Base-by-base conservation (phyloP, 1,140 invertebrate genomes). In the Antheraea pernyi region DNA sequence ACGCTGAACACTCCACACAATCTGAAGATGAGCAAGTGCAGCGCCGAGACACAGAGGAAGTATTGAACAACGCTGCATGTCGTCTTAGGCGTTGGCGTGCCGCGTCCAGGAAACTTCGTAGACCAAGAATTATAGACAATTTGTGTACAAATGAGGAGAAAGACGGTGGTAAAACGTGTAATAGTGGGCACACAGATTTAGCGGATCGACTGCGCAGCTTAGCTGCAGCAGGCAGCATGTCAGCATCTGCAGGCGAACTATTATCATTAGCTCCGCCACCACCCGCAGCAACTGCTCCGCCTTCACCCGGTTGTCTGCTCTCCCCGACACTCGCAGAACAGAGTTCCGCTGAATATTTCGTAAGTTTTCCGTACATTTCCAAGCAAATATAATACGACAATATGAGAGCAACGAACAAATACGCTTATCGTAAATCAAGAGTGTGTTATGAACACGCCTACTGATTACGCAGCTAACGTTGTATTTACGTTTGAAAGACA, bases 141-240 rank as follows among this genome's bases (percentile, higher is more conserved):
- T 80, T 93, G 62, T 88, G 85, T 73, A 75, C 81, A n/a, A 80
- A 77, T 65, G 89, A 88, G 53, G 86, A 87, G 16, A 81, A 74
- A 42, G 75, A 82, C 46, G 78, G 82, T 16, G 73, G 79, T 19
- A 88, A 88, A 59, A 74, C 76, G 19, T 79, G 76, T 71, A 84
- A 80, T 19, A 80, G 79, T 46, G 88, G 91, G 2, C 88, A 88
- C 65, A 91, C 89, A 36, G 90, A 89, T 73, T 76, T 87, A 70
- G 86, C 83, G 9, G 89, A 91, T 19, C 83, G 91, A 7, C 72
- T 94, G 9, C 92, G 94, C 19, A 93, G 92, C 7, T 84, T 93
- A 60, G 93, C 93, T 18, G 91, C 93, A 19, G 93, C 92, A 19
- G 91, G 89, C 19, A 93, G 91, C 66, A 80, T 94, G 72, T 94